Evolutionary conservation across 2,888 invertebrate genomes (phyloP), one percentile per base, ranked within the genome.

Genomic region (Stenchaetothrips biformis): DNA sequence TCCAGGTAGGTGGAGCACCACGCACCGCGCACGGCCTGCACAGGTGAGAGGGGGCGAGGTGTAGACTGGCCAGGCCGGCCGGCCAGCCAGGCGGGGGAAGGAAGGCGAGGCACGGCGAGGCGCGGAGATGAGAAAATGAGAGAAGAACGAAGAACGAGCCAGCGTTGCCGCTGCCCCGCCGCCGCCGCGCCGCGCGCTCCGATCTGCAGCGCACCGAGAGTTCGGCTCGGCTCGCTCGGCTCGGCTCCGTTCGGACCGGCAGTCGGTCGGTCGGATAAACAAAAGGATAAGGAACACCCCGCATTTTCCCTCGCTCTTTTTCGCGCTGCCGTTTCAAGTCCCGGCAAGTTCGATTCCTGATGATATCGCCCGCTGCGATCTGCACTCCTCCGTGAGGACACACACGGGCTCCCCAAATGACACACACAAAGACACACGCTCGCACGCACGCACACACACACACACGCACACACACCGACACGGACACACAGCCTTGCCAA

Each of bases 1-100:
- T 74, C 67, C 67, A 74, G 67, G 67, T 74, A 74, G 67, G 67
- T 74, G 67, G 67, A 74, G 67, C 67, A 74, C 67, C 67, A 74
- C 67, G 67, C 67, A 74, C 25, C 67, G 67, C 21, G 21, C 67
- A 4, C 37, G 37, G 37, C 16, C 13, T 13, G 53, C 25, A 25
- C 53, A 18, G 53, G 16, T 74, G 67, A 37, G 37, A 37, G 37
- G 67, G 67, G 67, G 21, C 67, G 67, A 21, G 67, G 37, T 37
- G 37, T 37, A 37, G 37, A 37, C 37, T 37, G 37, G 37, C 37
- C 37, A 37, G 37, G 37, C 37, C 37, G 37, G 37, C 37, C 37
- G 37, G 37, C 37, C 37, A 37, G 37, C 37, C 1, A 1, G 37
- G 67, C n/a, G 2, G 62, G 2, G 67, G 6, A 16, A 1, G 67